phyloP scores from a whole-genome alignment of 1,140 invertebrate species.

The Drosophila willistoni region DNA sequence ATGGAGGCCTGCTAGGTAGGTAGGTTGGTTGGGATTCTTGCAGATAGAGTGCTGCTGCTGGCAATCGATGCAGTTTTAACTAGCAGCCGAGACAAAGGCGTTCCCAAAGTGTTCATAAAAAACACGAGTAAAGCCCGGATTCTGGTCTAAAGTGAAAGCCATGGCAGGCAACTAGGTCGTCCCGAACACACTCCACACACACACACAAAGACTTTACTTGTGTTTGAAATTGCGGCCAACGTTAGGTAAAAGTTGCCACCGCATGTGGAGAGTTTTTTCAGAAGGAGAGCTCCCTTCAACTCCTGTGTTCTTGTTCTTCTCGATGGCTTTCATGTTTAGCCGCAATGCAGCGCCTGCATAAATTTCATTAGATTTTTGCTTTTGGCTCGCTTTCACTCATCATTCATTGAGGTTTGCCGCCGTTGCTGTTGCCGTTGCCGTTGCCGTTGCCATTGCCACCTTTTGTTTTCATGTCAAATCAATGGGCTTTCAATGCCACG shows the following conservation, averaged over 20 bases:
- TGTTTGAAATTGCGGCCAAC: conserved; percentile 51
- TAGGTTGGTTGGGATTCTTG: not conserved
- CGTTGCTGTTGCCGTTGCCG: not conserved
- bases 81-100: conserved; percentile 70
- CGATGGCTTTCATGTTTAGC: conserved; percentile 56
- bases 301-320: not conserved
- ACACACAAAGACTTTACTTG: conserved; percentile 6
- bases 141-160: conserved; percentile 33
- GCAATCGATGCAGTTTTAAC: conserved; percentile 70
- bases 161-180: conserved; percentile 59
- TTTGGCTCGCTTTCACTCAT: conserved; percentile 25
- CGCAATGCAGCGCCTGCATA: conserved; percentile 77
- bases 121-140: conserved; percentile 32
- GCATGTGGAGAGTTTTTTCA: conserved; percentile 38
- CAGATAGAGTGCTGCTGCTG: conserved; percentile 12
- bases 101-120: conserved; percentile 74
- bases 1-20: not conserved
- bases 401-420: conserved; percentile 16
- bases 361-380: conserved; percentile 80
- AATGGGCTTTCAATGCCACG: conserved; percentile 63
- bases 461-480: conserved; percentile 64
- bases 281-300: not conserved
- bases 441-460: no score
- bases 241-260: conserved; percentile 68
- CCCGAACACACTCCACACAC: conserved; percentile 22